These are phyloP conservation scores for Phaonia tiefii DNA, from an alignment of 2,888 invertebrate species.

Conservation along the genomic window DNA sequence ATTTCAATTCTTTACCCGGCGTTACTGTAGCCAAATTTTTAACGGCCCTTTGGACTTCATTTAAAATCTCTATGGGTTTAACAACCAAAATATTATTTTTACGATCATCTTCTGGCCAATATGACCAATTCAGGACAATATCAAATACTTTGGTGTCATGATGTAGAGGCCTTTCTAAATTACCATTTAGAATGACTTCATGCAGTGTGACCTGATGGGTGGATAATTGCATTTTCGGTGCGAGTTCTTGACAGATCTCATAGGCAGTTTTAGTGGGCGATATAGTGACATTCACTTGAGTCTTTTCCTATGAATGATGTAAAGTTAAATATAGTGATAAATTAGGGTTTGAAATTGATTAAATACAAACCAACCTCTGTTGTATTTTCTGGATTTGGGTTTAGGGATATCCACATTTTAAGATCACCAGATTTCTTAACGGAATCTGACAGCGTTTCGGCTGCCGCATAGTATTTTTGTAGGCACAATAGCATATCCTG, in stretches of 20 bases:
- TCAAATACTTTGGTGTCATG: constrained; percentile 84
- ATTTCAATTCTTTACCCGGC: constrained; percentile 89
- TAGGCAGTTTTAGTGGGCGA: constrained; percentile 89
- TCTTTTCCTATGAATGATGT: constrained; percentile 75
- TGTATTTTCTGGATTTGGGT: constrained; percentile 84
- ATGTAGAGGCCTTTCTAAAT: constrained; percentile 89
- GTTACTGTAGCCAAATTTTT: constrained; percentile 84
- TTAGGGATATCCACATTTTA: constrained; percentile 86
- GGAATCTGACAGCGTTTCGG: constrained; percentile 83
- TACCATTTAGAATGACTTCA: constrained; percentile 89
- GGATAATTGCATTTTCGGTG: constrained; percentile 84
- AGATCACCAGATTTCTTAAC: constrained; percentile 89
- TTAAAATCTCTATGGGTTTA: constrained; percentile 81
- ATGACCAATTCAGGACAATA: constrained; percentile 88
- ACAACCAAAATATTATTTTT: constrained; percentile 90
- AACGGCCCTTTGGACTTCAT: constrained; percentile 81
- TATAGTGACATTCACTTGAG: constrained; percentile 81
- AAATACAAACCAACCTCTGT: constrained; percentile 80
- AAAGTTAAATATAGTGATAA: not conserved
- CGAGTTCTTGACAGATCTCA: constrained; percentile 87
- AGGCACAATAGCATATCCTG: constrained; percentile 88
- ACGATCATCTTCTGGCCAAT: constrained; percentile 93
- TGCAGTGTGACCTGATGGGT: constrained; percentile 88
- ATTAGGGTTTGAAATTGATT: not conserved
- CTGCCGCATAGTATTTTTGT: constrained; percentile 85